phyloP scores from a whole-genome alignment of 2,888 invertebrate genomes.

The Hipparchia sbordonii region DNA sequence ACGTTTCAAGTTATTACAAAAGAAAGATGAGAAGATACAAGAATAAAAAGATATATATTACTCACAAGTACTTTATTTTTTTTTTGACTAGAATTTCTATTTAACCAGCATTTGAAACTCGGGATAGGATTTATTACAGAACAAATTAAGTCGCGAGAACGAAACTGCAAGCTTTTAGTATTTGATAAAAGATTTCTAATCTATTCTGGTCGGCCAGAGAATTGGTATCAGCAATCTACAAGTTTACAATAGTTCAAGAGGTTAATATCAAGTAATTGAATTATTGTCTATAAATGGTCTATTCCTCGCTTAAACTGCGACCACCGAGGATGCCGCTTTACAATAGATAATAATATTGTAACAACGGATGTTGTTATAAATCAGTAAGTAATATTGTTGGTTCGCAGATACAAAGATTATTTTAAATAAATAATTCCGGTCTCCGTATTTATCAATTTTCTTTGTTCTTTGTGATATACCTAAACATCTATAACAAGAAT shows the following conservation, averaged over 20 bases:
- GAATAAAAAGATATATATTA: neutral
- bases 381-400: slow-evolving; percentile 24
- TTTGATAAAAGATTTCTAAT: slow-evolving; percentile 11
- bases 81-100: too few relatives aligned
- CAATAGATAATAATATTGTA: slow-evolving; percentile 34
- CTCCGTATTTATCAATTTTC: neutral
- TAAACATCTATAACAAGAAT: neutral
- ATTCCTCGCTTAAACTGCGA: slow-evolving; percentile 55
- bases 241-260: slow-evolving; percentile 33
- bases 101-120: neutral
- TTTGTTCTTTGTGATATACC: neutral
- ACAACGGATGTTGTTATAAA: slow-evolving; percentile 30
- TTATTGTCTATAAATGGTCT: slow-evolving; percentile 61
- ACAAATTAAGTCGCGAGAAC: neutral
- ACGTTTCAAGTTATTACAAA: too few relatives aligned
- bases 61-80: too few relatives aligned
- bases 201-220: slow-evolving; percentile 9
- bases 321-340: slow-evolving; percentile 54
- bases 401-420: slow-evolving; percentile 31
- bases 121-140: neutral
- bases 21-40: neutral
- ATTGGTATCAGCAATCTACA: slow-evolving; percentile 25
- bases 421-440: slow-evolving; percentile 22
- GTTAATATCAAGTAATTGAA: slow-evolving; percentile 57
- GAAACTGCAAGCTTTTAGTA: neutral